Percentiles rank a stretch among this genome's conserved stretches.
Conservation (phyloP, 2,888 invertebrate genomes). For the Exephanes ischioxanthus region DNA sequence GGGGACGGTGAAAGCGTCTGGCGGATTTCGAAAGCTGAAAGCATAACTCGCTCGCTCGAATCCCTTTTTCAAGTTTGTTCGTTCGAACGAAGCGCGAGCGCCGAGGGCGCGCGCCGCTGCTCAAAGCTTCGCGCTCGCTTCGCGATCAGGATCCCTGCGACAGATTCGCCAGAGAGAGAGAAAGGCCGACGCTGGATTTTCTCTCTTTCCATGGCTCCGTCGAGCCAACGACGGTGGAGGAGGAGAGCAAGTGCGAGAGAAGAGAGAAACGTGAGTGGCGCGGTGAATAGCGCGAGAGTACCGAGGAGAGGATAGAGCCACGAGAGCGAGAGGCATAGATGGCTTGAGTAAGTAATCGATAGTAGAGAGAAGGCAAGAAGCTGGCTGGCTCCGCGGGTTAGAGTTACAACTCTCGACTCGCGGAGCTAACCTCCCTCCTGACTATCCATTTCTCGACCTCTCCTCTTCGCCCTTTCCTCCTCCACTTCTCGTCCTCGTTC, state of each 20-base stretch:
- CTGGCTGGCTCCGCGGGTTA: conserved; percentile 73
- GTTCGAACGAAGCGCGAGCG: conserved; percentile 41
- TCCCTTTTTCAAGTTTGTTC: conserved; percentile 56
- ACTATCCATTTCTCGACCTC: conserved; percentile 68
- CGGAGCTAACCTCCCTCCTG: conserved; percentile 21
- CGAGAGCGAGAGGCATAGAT: conserved; percentile 64
- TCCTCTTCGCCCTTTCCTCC: conserved; percentile 62
- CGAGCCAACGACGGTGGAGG: background rate
- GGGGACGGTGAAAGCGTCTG: conserved; percentile 50
- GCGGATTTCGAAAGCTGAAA: conserved; percentile 53
- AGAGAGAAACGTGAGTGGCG: conserved; percentile 37
- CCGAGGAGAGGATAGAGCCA: conserved; percentile 16
- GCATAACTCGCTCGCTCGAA: conserved; percentile 55
- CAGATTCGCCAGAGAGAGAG: conserved; percentile 31
- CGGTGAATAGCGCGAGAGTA: conserved; percentile 49
- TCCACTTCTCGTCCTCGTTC: conserved; percentile 55
- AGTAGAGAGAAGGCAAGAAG: conserved; percentile 72
- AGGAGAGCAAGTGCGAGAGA: conserved; percentile 41
- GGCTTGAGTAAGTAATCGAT: conserved; percentile 78
- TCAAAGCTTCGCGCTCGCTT: conserved; percentile 57
- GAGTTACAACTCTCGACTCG: conserved; percentile 72
- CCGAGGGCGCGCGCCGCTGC: conserved; percentile 11
- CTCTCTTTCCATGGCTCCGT: background rate
- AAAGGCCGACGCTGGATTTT: conserved; percentile 30
- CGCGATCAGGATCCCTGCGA: conserved; percentile 51